Percentiles rank a stretch among this genome's conserved stretches.
Conservation (phyloP, 2,888 invertebrate genomes). For the Hemithea aestivaria region DNA sequence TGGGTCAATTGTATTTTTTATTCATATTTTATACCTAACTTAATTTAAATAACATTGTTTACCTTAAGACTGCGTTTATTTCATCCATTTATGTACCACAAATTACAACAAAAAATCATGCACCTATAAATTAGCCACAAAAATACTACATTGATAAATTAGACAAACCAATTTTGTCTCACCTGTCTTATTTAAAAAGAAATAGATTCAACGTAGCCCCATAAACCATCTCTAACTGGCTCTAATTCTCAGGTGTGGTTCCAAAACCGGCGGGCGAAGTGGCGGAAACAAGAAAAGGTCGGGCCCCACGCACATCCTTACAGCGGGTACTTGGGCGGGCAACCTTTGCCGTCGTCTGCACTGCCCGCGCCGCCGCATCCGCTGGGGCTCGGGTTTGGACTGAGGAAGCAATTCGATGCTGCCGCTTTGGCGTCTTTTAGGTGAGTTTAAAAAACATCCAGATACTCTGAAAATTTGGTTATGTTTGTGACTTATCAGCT, state of each 20-base stretch:
- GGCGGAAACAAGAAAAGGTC: slow-evolving; percentile 96
- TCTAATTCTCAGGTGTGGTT: slow-evolving; percentile 88
- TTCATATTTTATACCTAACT: slow-evolving; percentile 1
- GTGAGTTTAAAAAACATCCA: no score
- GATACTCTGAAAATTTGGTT: no score
- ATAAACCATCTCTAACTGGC: no score
- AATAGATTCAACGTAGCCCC: no score
- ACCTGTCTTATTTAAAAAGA: slow-evolving; percentile 39
- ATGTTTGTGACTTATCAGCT: no score
- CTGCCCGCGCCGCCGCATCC: slow-evolving; percentile 86
- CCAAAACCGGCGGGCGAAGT: slow-evolving; percentile 94
- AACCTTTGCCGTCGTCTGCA: slow-evolving; percentile 82
- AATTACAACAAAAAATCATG: no score
- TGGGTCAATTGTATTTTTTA: no score
- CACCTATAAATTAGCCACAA: neutral
- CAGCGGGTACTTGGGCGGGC: slow-evolving; percentile 87
- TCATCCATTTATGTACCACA: no score
- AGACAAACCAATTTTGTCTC: neutral
- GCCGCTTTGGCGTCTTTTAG: slow-evolving; percentile 84
- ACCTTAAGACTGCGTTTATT: neutral
- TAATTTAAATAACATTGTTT: neutral
- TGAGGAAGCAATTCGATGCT: slow-evolving; percentile 85
- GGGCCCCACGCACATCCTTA: slow-evolving; percentile 95
- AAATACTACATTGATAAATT: neutral
- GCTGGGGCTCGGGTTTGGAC: slow-evolving; percentile 86